These are phyloP conservation scores for Drosophila melanosoma DNA, from an alignment of 2,888 invertebrate species.

Conservation along the genomic window DNA sequence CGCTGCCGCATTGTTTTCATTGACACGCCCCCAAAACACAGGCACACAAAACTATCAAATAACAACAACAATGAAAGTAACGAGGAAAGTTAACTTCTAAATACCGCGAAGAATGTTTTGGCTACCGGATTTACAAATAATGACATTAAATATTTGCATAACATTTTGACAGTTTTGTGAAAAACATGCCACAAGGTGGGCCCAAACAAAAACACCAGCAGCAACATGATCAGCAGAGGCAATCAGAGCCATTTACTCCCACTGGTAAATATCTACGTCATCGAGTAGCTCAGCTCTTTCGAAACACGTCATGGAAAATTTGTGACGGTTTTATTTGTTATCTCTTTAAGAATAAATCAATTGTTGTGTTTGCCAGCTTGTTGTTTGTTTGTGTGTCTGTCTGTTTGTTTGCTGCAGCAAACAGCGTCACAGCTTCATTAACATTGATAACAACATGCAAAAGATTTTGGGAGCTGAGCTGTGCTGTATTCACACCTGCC, in stretches of 20 bases:
- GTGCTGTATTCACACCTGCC: constrained; percentile 21
- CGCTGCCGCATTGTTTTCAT: constrained; percentile 79
- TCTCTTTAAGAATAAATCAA: constrained; percentile 61
- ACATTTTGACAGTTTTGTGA: constrained; percentile 76
- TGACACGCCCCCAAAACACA: constrained; percentile 80
- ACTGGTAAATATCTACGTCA: constrained; percentile 43
- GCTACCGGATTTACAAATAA: constrained; percentile 61
- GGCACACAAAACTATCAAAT: constrained; percentile 37
- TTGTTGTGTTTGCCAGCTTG: constrained; percentile 36
- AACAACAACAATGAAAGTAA: constrained; percentile 18
- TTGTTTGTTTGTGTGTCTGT: constrained; percentile 24
- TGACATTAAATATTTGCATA: constrained; percentile 74
- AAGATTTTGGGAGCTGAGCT: constrained; percentile 2
- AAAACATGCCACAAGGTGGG: constrained; percentile 74
- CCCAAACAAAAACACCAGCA: constrained; percentile 42
- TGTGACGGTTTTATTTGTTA: constrained; percentile 21
- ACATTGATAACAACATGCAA: constrained; percentile 47
- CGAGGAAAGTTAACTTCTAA: constrained; percentile 34
- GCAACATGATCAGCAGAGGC: constrained; percentile 15
- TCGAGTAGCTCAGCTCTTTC: constrained; percentile 19
- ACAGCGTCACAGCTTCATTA: constrained; percentile 48
- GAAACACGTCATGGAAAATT: constrained; percentile 62
- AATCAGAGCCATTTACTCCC: constrained; percentile 18
- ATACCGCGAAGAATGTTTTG: constrained; percentile 12
- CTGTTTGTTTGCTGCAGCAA: constrained; percentile 53